These are phyloP conservation scores for Cromileptes altivelis DNA, from an alignment of 2,113 vertebrate species.

Conservation along the genomic window DNA sequence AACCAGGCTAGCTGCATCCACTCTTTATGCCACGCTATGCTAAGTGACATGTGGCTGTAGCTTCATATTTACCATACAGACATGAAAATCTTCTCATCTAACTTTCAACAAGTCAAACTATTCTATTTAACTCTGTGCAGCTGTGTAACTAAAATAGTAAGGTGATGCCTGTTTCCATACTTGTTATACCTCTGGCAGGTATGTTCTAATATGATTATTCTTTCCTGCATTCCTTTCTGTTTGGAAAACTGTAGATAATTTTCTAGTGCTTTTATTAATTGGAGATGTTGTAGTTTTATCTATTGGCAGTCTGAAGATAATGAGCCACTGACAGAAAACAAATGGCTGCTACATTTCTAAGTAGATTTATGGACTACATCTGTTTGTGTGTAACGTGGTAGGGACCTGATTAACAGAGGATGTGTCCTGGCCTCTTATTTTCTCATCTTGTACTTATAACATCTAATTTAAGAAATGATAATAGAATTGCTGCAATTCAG, in stretches of 20 bases:
- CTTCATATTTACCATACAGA: too few species aligned
- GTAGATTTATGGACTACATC: neutral
- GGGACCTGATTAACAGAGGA: neutral
- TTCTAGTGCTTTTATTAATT: neutral
- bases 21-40: too few species aligned
- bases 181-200: neutral
- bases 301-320: neutral
- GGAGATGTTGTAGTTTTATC: conserved; percentile 1
- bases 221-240: neutral
- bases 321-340: conserved; percentile 6
- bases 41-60: too few species aligned
- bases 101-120: neutral
- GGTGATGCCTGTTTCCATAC: too few species aligned
- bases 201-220: neutral
- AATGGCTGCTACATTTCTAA: conserved; percentile 2
- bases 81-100: neutral
- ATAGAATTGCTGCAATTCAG: neutral
- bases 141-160: neutral
- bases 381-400: neutral
- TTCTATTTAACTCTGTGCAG: neutral
- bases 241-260: neutral
- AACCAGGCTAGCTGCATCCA: too few species aligned
- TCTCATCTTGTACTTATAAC: neutral
- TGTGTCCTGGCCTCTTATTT: neutral
- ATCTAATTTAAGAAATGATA: neutral